Conservation (phyloP, 2,113 vertebrate genomes). For the Platycercus adscitus region DNA sequence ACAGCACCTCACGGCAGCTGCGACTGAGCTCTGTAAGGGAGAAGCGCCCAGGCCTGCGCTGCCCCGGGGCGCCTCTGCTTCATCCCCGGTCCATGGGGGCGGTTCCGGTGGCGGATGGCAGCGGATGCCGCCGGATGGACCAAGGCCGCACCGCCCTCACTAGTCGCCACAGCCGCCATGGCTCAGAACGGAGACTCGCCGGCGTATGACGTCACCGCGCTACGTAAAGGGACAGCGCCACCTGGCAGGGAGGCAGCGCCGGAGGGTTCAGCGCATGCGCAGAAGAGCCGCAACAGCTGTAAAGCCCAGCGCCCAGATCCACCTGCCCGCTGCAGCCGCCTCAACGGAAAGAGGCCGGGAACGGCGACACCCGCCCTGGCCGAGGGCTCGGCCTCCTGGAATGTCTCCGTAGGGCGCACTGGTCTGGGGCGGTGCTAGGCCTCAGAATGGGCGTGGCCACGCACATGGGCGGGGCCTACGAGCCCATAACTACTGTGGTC, state of each 20-base stretch:
- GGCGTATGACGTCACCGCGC: not conserved
- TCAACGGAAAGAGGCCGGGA: not conserved
- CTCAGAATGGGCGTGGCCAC: rapidly evolving
- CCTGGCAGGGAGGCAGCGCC: not conserved
- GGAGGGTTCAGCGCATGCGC: rapidly evolving
- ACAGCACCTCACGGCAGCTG: not conserved
- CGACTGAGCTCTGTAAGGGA: rapidly evolving
- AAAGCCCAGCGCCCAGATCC: rapidly evolving
- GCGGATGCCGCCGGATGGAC: rapidly evolving
- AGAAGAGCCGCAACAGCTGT: no score
- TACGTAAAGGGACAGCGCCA: rapidly evolving
- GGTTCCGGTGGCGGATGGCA: rapidly evolving
- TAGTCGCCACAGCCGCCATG: rapidly evolving
- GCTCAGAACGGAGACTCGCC: rapidly evolving
- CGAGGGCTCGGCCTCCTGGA: no score
- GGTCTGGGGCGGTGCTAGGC: not conserved
- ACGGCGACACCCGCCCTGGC: no score
- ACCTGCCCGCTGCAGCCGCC: no score
- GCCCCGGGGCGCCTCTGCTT: no score
- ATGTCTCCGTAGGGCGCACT: no score
- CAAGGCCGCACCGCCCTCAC: rapidly evolving
- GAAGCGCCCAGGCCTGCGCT: no score
- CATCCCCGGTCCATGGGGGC: rapidly evolving
- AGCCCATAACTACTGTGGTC: not conserved
- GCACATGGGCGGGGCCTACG: rapidly evolving